Evolutionary conservation across 2,797 vertebrate genomes (phyloP).

Genomic region (Cirrhinus mrigala): DNA sequence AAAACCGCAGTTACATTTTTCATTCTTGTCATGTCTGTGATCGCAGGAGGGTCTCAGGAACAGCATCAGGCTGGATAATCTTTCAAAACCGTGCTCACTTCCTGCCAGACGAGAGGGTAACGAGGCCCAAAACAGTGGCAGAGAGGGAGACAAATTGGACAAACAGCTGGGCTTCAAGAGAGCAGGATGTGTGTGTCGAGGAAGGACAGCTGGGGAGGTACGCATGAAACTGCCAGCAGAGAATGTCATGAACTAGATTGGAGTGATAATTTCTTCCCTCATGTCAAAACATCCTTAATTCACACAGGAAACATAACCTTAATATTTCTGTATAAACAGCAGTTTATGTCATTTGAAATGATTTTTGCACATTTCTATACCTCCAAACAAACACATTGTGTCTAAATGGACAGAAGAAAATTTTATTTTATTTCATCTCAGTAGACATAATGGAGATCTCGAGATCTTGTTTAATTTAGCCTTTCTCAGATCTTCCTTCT

Average conservation of each 20-base stretch:
- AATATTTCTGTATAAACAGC: not conserved
- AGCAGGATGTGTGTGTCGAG: conserved; percentile 27
- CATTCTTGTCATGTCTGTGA: conserved; percentile 15
- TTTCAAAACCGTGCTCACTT: conserved; percentile 28
- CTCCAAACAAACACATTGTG: not conserved
- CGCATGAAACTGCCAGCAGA: conserved; percentile 12
- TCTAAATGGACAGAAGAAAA: not conserved
- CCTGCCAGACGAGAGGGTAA: conserved; percentile 36
- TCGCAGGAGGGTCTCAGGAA: conserved; percentile 1
- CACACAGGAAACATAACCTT: conserved; percentile 2
- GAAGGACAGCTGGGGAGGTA: conserved; percentile 25
- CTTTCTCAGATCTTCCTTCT: not conserved
- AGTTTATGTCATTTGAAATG: not conserved
- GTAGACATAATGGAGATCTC: not conserved
- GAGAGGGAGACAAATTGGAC: conserved; percentile 53
- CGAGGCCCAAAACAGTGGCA: conserved; percentile 43
- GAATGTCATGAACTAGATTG: not conserved
- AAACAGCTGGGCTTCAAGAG: conserved; percentile 43
- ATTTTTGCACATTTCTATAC: not conserved
- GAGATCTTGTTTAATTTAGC: not conserved
- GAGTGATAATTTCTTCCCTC: not conserved
- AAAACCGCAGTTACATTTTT: not conserved
- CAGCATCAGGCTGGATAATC: conserved; percentile 26
- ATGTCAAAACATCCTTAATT: not conserved
- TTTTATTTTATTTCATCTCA: not conserved